These are phyloP conservation scores for Agonopterix arenella DNA, from an alignment of 2,888 invertebrate species.

Conservation along the genomic window DNA sequence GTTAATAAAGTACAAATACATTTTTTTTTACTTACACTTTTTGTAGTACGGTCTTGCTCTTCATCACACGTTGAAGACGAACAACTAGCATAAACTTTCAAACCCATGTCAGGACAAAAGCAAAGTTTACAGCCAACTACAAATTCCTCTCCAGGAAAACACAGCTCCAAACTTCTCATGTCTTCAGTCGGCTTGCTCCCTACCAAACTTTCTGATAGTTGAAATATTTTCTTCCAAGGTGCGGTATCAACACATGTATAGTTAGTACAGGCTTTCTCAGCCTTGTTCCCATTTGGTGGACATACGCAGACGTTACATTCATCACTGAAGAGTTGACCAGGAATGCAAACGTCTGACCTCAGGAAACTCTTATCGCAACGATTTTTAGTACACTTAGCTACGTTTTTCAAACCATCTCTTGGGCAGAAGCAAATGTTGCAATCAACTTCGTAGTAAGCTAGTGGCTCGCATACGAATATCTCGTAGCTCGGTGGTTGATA, in stretches of 20 bases:
- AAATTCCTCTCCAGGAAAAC: slow-evolving; percentile 64
- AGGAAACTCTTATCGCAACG: slow-evolving; percentile 51
- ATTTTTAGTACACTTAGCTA: slow-evolving; percentile 60
- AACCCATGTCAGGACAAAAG: slow-evolving; percentile 58
- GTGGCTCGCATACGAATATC: slow-evolving; percentile 49
- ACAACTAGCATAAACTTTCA: slow-evolving; percentile 51
- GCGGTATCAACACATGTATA: slow-evolving; percentile 38
- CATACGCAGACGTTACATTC: slow-evolving; percentile 67
- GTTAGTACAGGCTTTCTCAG: slow-evolving; percentile 48
- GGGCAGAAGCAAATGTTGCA: slow-evolving; percentile 63
- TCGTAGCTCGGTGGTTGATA: slow-evolving; percentile 13
- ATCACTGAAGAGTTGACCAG: slow-evolving; percentile 54
- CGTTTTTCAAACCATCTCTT: slow-evolving; percentile 52
- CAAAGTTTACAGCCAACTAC: slow-evolving; percentile 56
- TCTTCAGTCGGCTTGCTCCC: slow-evolving; percentile 26
- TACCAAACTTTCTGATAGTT: slow-evolving; percentile 37
- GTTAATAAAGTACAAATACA: neutral
- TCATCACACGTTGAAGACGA: slow-evolving; percentile 36
- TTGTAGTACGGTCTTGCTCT: slow-evolving; percentile 1
- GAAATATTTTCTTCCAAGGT: slow-evolving; percentile 46
- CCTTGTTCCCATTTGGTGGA: slow-evolving; percentile 51
- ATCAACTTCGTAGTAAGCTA: slow-evolving; percentile 55
- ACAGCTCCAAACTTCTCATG: slow-evolving; percentile 41
- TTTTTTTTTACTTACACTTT: slow-evolving; percentile 2
- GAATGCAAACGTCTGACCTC: slow-evolving; percentile 40